Percentiles rank a stretch among this genome's conserved stretches.
phyloP scores from a whole-genome alignment of 2,888 invertebrate species.

The Phlogophora meticulosa region DNA sequence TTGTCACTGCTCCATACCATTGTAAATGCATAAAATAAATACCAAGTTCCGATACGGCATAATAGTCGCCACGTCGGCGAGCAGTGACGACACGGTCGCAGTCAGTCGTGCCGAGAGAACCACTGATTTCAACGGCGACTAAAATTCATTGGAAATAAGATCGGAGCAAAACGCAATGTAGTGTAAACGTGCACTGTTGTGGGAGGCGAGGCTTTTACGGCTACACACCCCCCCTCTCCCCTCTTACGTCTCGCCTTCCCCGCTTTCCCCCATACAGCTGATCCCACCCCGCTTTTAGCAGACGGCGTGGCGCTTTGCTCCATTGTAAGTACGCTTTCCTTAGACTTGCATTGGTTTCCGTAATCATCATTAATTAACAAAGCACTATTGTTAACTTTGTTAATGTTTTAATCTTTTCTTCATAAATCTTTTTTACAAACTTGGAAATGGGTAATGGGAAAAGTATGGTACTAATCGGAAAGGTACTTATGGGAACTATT shows the following conservation, averaged over 20 bases:
- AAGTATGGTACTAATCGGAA: slow-evolving; percentile 34
- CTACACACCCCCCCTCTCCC: slow-evolving; percentile 50
- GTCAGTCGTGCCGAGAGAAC: slow-evolving; percentile 56
- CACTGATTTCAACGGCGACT: slow-evolving; percentile 74
- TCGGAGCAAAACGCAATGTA: slow-evolving; percentile 81
- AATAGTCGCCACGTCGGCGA: slow-evolving; percentile 37
- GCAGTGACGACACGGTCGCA: slow-evolving; percentile 44
- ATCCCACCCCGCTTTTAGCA: slow-evolving; percentile 54
- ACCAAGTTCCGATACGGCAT: slow-evolving; percentile 34
- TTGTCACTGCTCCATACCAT: slow-evolving; percentile 7
- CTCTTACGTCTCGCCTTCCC: slow-evolving; percentile 28
- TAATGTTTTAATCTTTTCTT: neutral
- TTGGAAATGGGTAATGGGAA: slow-evolving; percentile 5
- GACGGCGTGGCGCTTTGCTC: slow-evolving; percentile 70
- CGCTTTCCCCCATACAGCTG: slow-evolving; percentile 50
- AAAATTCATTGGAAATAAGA: slow-evolving; percentile 83
- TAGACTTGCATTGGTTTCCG: slow-evolving; percentile 60
- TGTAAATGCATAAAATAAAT: slow-evolving; percentile 56
- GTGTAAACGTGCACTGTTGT: slow-evolving; percentile 84
- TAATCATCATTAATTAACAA: slow-evolving; percentile 55
- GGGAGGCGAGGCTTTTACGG: slow-evolving; percentile 78
- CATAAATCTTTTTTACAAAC: slow-evolving; percentile 4
- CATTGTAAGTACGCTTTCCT: slow-evolving; percentile 50
- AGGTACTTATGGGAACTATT: slow-evolving; percentile 15
- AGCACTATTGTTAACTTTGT: slow-evolving; percentile 31